Percentiles rank a stretch among this genome's conserved stretches.
Conservation (phyloP, 1,140 invertebrate genomes). For the Anthonomus grandis region DNA sequence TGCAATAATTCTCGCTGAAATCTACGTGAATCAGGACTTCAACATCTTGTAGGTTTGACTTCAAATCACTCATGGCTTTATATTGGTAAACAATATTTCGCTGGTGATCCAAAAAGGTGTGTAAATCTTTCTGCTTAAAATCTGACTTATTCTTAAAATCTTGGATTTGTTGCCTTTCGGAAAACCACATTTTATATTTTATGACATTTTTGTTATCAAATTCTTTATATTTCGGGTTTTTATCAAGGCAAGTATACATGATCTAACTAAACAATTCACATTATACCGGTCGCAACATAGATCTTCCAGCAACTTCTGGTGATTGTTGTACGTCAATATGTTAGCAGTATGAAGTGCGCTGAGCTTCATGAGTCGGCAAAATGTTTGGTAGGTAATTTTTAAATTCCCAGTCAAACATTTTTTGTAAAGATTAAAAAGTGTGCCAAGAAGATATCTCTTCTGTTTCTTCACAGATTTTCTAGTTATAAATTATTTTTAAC, state of each 20-base stretch:
- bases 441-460: too few relatives aligned
- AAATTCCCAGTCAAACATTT: background rate
- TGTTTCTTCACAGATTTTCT: too few relatives aligned
- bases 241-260: too few relatives aligned
- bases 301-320: background rate
- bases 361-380: too few relatives aligned
- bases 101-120: conserved; percentile 6
- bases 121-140: conserved; percentile 12
- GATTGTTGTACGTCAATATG: too few relatives aligned
- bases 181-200: conserved; percentile 7
- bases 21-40: conserved; percentile 34
- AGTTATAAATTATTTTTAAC: too few relatives aligned
- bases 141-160: background rate
- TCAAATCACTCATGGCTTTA: conserved; percentile 30
- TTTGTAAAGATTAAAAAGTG: too few relatives aligned
- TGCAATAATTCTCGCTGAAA: conserved; percentile 42
- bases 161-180: conserved; percentile 12
- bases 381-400: background rate
- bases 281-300: too few relatives aligned
- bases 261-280: too few relatives aligned
- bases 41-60: conserved; percentile 31
- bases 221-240: background rate
- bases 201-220: background rate
- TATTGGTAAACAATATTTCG: conserved; percentile 28
- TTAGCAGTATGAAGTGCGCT: too few relatives aligned